Base-by-base conservation (phyloP, 2,113 vertebrate species). In the Serranochromis macrocephalus region DNA sequence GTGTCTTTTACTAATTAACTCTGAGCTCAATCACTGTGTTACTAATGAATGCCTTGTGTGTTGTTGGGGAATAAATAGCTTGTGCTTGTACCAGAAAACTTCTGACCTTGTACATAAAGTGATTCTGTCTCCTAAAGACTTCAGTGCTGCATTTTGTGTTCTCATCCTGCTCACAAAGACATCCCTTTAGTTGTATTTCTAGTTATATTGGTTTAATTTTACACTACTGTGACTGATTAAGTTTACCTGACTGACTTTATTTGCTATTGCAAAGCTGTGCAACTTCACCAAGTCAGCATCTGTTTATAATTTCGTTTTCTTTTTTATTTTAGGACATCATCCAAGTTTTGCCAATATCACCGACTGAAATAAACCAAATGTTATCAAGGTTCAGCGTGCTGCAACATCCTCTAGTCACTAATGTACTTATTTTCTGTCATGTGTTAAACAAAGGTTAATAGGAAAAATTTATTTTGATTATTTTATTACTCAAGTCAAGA, bases 281-380 rank as follows among this genome's bases (percentile, higher is more conserved):
- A 57, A 51, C 61, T 86, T 84, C 17, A 86, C 57, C 83, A 87
- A 73, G 51, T 91, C 40, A 71, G 78, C 6, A 7, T 49, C 26
- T 85, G 75, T 58, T 38, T 33, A 14, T 83, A 51, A 68, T 68
- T 68, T 38, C 0, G 0, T 66, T 68, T 68, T 21, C 0, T 68
- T 38, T 66, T 68, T 8, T 68, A 13, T 68, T 68, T n/a, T 66
- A 66, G 61, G 26, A n/a, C 14, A 10, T 66, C 24, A 19, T 86
- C 24, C 14, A 13, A 80, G 24, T 73, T 55, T 82, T 66, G 45
- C 40, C 29, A 38, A 33, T 90, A 61, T 53, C 78, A 57, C 42
- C 9, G 73, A 14, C 24, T 68, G 9, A 87, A 91, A 93, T 90
- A 89, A 88, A 92, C 17, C 11, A 58, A 89, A 42, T 33, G 13